Evolutionary conservation across 1,140 invertebrate species (phyloP).

Genomic region (Lerema accius): DNA sequence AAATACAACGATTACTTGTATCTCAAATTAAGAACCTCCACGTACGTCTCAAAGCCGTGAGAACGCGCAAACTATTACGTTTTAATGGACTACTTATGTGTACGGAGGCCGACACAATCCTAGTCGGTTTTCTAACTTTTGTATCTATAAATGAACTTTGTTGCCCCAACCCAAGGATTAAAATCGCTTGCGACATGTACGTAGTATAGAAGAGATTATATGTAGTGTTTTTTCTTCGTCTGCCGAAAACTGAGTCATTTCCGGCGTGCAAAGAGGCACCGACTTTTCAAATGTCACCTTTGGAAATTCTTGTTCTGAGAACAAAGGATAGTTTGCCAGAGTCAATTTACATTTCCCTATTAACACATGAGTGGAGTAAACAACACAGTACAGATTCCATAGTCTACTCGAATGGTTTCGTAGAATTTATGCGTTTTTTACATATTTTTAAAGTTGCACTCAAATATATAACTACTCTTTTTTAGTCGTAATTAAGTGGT

Average conservation of each 20-base stretch:
- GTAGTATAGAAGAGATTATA: slow-evolving; percentile 20
- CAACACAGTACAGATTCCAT: background rate
- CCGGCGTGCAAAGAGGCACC: slow-evolving; percentile 47
- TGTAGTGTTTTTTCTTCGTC: slow-evolving; percentile 40
- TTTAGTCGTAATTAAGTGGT: too few relatives aligned
- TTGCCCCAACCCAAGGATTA: background rate
- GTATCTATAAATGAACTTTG: background rate
- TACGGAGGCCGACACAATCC: slow-evolving; percentile 23
- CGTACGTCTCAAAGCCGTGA: slow-evolving; percentile 35
- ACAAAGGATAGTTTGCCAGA: background rate
- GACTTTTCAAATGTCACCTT: slow-evolving; percentile 56
- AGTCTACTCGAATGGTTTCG: background rate
- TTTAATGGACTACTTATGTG: slow-evolving; percentile 44
- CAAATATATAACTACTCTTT: too few relatives aligned
- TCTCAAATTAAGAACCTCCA: slow-evolving; percentile 23
- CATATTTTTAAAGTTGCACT: too few relatives aligned
- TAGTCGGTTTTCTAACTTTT: background rate
- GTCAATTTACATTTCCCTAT: background rate
- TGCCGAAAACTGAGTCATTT: slow-evolving; percentile 54
- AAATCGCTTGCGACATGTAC: slow-evolving; percentile 6
- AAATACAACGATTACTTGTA: slow-evolving; percentile 6
- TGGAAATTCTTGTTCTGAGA: slow-evolving; percentile 21
- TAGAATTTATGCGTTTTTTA: too few relatives aligned
- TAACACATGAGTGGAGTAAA: background rate
- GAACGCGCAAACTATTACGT: slow-evolving; percentile 40